Evolutionary conservation across 2,888 invertebrate species (phyloP).

Genomic region (Malachius bipustulatus): DNA sequence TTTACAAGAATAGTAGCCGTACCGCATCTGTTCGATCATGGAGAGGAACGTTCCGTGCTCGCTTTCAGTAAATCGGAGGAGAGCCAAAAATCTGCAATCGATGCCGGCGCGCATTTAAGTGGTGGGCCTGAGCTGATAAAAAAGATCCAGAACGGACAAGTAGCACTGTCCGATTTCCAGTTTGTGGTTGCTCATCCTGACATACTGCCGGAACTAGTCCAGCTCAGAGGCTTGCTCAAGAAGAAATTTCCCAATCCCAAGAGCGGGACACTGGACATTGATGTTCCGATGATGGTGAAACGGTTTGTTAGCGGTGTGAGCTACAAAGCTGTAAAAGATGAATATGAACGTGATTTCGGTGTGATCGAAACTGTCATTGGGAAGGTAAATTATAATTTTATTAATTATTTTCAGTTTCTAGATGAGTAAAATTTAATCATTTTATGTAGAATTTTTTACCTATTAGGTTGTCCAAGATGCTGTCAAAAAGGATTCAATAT

Average conservation of each 20-base stretch:
- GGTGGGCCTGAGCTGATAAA: slow-evolving; percentile 67
- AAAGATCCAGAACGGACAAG: slow-evolving; percentile 61
- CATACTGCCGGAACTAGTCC: slow-evolving; percentile 63
- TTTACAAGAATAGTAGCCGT: slow-evolving; percentile 54
- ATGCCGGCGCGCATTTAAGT: slow-evolving; percentile 60
- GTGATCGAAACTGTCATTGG: slow-evolving; percentile 55
- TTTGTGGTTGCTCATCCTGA: slow-evolving; percentile 67
- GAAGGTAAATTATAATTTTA: slow-evolving; percentile 39
- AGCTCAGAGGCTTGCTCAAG: slow-evolving; percentile 66
- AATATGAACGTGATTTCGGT: slow-evolving; percentile 60
- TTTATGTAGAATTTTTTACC: too few species aligned
- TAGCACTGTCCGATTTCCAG: slow-evolving; percentile 57
- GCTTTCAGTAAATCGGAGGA: slow-evolving; percentile 63
- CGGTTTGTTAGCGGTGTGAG: slow-evolving; percentile 59
- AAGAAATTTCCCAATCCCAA: slow-evolving; percentile 60
- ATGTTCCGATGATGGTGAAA: slow-evolving; percentile 49
- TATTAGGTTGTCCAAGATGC: too few species aligned
- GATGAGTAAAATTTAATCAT: too few species aligned
- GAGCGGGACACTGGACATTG: slow-evolving; percentile 52
- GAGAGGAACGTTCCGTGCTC: slow-evolving; percentile 54
- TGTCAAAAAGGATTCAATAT: too few species aligned
- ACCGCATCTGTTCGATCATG: slow-evolving; percentile 58
- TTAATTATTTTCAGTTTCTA: too few species aligned
- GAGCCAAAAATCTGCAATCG: slow-evolving; percentile 44
- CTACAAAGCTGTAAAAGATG: slow-evolving; percentile 54